Evolutionary conservation across 1,140 invertebrate genomes (phyloP).

Genomic region (Harpegnathos saltator): DNA sequence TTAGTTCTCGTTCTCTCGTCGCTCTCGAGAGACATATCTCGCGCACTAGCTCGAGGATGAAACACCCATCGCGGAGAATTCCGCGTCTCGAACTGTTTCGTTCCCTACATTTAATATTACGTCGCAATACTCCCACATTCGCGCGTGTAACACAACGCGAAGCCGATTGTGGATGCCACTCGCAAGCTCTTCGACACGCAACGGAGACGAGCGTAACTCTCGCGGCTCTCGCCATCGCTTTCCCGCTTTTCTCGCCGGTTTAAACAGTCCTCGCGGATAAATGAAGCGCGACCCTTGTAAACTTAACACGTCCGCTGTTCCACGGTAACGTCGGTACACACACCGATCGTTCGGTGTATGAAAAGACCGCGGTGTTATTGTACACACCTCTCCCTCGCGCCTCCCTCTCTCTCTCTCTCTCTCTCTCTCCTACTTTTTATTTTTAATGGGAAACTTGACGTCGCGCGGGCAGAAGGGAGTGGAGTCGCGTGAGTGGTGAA

Average conservation of each 20-base stretch:
- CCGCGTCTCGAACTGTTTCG: too few relatives aligned
- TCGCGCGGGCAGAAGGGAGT: constrained; percentile 60
- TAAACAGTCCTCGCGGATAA: constrained; percentile 51
- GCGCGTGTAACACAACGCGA: too few relatives aligned
- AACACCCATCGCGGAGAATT: too few relatives aligned
- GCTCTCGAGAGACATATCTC: too few relatives aligned
- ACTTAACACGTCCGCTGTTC: constrained; percentile 55
- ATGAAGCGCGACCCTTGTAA: constrained; percentile 62
- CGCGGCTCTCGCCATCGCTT: constrained; percentile 1
- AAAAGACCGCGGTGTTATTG: constrained; percentile 68
- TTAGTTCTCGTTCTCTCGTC: too few relatives aligned
- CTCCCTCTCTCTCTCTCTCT: too few relatives aligned
- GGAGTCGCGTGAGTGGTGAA: constrained; percentile 63
- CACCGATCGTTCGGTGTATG: constrained; percentile 65
- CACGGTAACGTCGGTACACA: constrained; percentile 19
- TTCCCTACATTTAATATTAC: too few relatives aligned
- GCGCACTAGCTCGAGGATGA: too few relatives aligned
- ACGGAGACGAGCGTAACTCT: too few relatives aligned
- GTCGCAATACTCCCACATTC: too few relatives aligned
- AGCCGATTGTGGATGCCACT: not conserved
- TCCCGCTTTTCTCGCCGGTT: constrained; percentile 9
- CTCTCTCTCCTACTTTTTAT: not conserved
- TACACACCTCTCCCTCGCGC: not conserved
- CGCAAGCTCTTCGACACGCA: too few relatives aligned
- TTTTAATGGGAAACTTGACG: constrained; percentile 74